Evolutionary conservation across 2,113 vertebrate genomes (phyloP), one percentile per base, ranked within the genome.

Genomic region (Vulpes vulpes): DNA sequence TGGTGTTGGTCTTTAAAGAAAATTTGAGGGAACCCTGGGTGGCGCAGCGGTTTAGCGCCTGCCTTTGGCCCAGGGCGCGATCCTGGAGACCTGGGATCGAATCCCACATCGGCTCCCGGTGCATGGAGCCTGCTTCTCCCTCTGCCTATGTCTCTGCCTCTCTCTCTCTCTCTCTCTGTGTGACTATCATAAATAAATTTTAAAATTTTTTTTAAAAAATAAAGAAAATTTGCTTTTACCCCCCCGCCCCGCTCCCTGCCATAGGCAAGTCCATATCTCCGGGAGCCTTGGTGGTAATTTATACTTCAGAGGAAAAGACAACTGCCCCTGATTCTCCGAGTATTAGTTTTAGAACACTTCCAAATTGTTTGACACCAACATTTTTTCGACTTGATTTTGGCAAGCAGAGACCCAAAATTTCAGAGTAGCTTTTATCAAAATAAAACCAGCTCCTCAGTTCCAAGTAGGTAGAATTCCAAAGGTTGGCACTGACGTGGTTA

Each of bases 381-480:
- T 87, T 96, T 82, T 19, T 96, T 67, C 79, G 86, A 35, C 83
- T 97, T 57, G 92, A 81, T 93, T 97, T 97, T 97, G 92, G 96
- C 97, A 86, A 53, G 86, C 82, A 0, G 30, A 14, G 25, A 15
- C 55, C 79, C 74, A 59, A 69, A 64, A 92, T 94, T 97, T 94
- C 89, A 35, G 95, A 96, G 95, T 94, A 97, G 96, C 60, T 92
- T 64, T 97, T 94, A 65, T 92, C 93, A 83, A 96, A 97, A 93
- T 73, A 97, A 89, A 93, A 55, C 55, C 86, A 71, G 92, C 89
- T 81, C 22, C 96, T 97, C 71, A 64, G 95, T 95, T 55, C 30
- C 19, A 51, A 82, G 65, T 53, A 92, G 57, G 57, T 67, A 64
- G 89, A 78, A 96, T 96, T 97, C 89, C 89, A 67, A 20, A 57